Evolutionary conservation across 2,888 invertebrate genomes (phyloP), one percentile per base, ranked within the genome.

Genomic region (Agonopterix heracliana): DNA sequence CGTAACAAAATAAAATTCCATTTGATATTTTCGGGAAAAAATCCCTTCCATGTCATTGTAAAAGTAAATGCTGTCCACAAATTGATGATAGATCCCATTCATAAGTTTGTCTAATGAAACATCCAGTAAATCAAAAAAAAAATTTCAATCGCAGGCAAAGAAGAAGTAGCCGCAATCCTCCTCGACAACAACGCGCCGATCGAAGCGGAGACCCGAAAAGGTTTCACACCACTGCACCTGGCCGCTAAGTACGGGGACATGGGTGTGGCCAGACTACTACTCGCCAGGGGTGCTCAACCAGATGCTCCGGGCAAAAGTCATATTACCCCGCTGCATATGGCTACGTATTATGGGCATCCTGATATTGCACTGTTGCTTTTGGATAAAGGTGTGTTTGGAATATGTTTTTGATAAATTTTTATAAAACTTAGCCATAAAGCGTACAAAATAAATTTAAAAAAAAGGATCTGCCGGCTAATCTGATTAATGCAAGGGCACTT

Each of bases 191-290:
- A 94, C 57, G 98, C 98, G 1, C 93, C 95, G 43, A 91, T 97
- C 48, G 94, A 94, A 58, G 94, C 96, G 1, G 93, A 96, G n/a
- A 99, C 98, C 5, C 97, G 98, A 66, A 96, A 96, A 89, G 98
- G 98, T 9, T 98, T 99, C 88, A 98, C 98, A 0, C 98, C 99
- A 1, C 91, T 99, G 7, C 99, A 99, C 87, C 91, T 99, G 50
- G 98, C 98, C 3, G 95, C 98, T 42, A 99, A 99, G 78, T 98
- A 99, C 78, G 98, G 98, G n/a, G 96, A 96, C 75, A 92, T 95
- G 52, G 94, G 94, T 56, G 95, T 98, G 1, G 97, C 97, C 0
- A 90, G 95, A 54, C 90, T 98, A 51, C 87, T 99, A 48, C 86
- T 99, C 48, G 95, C 97, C 64, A 92, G 95, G 53, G 96, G 96